Evolutionary conservation across 2,888 invertebrate genomes (phyloP).

Genomic region (Philopedon plagiatum): DNA sequence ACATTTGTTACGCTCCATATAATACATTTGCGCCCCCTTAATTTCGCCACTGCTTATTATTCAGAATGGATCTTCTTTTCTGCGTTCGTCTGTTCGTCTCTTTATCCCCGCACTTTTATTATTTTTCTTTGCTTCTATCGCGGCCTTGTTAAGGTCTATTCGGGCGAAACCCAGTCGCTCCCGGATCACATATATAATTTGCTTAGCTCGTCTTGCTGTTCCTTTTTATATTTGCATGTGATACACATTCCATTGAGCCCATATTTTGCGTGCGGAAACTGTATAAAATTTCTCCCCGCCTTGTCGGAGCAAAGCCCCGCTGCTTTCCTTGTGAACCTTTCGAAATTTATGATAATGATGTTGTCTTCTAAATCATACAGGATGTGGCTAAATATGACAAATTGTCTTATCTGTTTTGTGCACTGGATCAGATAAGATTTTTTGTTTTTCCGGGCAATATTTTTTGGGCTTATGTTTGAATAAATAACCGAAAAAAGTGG

Average conservation of each 20-base stretch:
- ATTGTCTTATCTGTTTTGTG: constrained; percentile 26
- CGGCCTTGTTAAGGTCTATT: constrained; percentile 65
- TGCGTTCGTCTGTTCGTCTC: constrained; percentile 51
- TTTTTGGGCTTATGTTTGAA: too few species aligned
- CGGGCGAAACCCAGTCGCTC: constrained; percentile 49
- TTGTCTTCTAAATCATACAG: constrained; percentile 47
- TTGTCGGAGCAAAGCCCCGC: constrained; percentile 20
- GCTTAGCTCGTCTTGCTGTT: constrained; percentile 35
- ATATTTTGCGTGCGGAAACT: constrained; percentile 48
- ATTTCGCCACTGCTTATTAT: constrained; percentile 64
- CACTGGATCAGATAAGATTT: background rate
- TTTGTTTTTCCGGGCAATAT: background rate
- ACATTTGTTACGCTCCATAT: constrained; percentile 61
- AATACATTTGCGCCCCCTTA: constrained; percentile 61
- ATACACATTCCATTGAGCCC: constrained; percentile 46
- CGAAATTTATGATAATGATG: constrained; percentile 48
- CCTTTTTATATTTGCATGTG: constrained; percentile 47
- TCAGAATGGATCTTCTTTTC: constrained; percentile 59
- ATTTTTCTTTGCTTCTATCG: constrained; percentile 62
- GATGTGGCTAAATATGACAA: constrained; percentile 43
- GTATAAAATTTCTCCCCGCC: constrained; percentile 38
- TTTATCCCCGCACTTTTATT: constrained; percentile 60
- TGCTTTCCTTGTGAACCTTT: constrained; percentile 31
- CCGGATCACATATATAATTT: constrained; percentile 49
- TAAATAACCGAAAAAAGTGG: too few species aligned